Conservation (phyloP, 2,797 vertebrate genomes). For the Tachyglossus aculeatus region DNA sequence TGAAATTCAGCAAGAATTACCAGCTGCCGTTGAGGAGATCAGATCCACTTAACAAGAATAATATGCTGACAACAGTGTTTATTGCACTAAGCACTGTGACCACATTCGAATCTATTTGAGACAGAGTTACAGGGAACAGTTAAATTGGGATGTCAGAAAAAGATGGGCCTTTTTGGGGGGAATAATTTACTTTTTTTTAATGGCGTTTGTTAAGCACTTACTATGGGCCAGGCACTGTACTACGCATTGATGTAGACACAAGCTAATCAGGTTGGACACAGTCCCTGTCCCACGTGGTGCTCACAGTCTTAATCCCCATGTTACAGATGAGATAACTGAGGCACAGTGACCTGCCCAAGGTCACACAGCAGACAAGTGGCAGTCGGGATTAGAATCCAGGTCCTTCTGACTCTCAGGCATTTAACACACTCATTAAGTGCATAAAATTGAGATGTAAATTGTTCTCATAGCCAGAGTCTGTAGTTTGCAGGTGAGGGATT, state of each 20-base stretch:
- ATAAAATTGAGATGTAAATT: no score
- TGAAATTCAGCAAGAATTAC: conserved; percentile 42
- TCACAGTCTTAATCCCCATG: no score
- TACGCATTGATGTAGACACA: no score
- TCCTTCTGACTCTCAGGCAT: no score
- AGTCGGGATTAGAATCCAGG: no score
- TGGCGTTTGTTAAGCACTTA: neutral
- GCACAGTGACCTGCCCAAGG: no score
- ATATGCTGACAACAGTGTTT: conserved; percentile 31
- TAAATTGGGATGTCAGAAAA: neutral
- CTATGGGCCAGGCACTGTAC: no score
- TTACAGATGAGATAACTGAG: no score
- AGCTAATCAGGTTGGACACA: no score
- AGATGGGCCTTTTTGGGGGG: neutral
- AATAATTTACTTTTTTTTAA: neutral
- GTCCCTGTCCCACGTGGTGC: no score
- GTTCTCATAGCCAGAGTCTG: neutral
- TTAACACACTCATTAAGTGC: no score
- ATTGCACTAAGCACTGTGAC: conserved; percentile 38
- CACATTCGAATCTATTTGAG: conserved; percentile 41
- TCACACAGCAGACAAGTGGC: no score
- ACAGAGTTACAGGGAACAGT: neutral
- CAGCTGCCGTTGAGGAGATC: conserved; percentile 43
- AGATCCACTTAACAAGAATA: conserved; percentile 49
- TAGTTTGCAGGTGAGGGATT: conserved; percentile 8